phyloP scores from a whole-genome alignment of 2,113 vertebrate species.

The Stictonetta naevosa region DNA sequence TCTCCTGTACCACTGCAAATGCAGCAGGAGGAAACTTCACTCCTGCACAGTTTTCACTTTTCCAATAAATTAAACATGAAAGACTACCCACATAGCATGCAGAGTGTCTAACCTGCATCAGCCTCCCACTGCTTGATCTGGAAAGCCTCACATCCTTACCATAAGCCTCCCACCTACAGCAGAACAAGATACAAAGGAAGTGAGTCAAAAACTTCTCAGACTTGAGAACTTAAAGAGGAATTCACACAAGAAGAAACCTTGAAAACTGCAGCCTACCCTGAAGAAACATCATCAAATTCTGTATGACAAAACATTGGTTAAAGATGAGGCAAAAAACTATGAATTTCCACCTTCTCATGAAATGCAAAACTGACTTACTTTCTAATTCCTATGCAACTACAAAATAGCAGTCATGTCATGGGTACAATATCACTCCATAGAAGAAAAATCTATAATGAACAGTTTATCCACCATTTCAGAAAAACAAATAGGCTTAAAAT shows the following conservation, averaged over 20 bases:
- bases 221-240: background rate
- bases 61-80: slow-evolving; percentile 1
- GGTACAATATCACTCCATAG: background rate
- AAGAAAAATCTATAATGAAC: background rate
- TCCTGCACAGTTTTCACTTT: background rate
- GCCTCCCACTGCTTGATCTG: background rate
- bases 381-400: background rate
- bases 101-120: background rate
- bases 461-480: background rate
- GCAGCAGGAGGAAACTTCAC: background rate
- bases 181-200: background rate
- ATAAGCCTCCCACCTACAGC: background rate
- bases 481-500: background rate
- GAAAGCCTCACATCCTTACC: background rate
- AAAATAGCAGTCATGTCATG: background rate
- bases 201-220: background rate
- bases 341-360: background rate
- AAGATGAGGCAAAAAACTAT: background rate
- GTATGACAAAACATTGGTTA: background rate
- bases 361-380: background rate
- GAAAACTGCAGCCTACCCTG: background rate
- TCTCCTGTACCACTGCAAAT: background rate
- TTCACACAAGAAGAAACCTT: background rate
- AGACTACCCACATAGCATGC: background rate
- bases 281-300: background rate